Evolutionary conservation across 2,888 invertebrate species (phyloP), one percentile per base, ranked within the genome.

Genomic region (Endomychus coccineus): DNA sequence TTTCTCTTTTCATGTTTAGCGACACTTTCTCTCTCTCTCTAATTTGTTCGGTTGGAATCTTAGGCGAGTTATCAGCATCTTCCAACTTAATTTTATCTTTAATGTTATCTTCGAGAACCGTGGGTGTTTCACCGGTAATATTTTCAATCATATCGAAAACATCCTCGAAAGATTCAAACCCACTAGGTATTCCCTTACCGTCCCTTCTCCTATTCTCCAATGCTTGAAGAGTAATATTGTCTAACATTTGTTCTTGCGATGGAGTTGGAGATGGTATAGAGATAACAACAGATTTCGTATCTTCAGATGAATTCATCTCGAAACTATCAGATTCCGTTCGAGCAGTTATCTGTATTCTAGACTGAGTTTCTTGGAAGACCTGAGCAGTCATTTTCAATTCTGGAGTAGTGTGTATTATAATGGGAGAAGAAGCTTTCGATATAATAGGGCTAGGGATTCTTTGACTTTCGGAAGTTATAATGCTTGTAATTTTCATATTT

Each of bases 81-180:
- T 35, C 43, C 15, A 30, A 24, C 22, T 29, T 27, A 7, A 40
- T 25, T 37, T 51, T 51, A 4, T 48, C 40, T 25, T 53, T 48
- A 21, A 49, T 45, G 31, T 48, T 52, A 31, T 57, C 56, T 37
- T 58, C 55, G 10, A 58, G 31, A 30, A 53, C 51, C 9, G 55
- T 49, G 3, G 59, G 55, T 16, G 58, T 54, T 39, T 61, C 57
- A 2, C 59, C 59, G 9, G 59, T 59, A 27, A 80, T 80, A 44
- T 79, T 79, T 48, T 80, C 79, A 25, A 80, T 67, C 71, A 81
- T 79, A 54, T 79, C 77, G 9, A 81, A 61, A 64, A 81, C 78
- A 51, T 81, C 80, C 50, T 80, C 80, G 30, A 80, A 75, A 0
- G 75, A 73, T 51, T 80, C 80, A 10, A 75, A 76, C 33, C 73